Percentiles rank a stretch among this genome's conserved stretches.
phyloP scores from a whole-genome alignment of 2,797 vertebrate genomes.

The Muscicapa striata region DNA sequence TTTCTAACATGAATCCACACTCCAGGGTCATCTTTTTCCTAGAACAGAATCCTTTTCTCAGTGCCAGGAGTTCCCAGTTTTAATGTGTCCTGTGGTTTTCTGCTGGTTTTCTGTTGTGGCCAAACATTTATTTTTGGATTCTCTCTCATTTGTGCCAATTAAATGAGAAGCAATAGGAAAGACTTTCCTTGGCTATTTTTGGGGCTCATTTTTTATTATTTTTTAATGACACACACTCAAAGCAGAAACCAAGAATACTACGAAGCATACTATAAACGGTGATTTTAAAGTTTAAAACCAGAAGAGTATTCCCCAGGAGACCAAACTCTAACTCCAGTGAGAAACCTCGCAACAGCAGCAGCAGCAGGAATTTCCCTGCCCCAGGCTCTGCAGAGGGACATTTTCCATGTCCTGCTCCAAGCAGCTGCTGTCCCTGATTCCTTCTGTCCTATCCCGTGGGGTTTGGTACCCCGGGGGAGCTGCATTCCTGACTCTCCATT shows the following conservation, averaged over 20 bases:
- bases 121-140: background rate
- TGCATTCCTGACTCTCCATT: background rate
- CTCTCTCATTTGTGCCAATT: background rate
- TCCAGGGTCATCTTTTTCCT: background rate
- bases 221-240: background rate
- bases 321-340: background rate
- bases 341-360: background rate
- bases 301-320: background rate
- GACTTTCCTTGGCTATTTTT: background rate
- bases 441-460: background rate
- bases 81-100: background rate
- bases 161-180: background rate
- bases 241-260: background rate
- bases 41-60: background rate
- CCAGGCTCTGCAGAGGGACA: background rate
- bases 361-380: background rate
- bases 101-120: background rate
- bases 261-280: background rate
- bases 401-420: background rate
- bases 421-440: background rate
- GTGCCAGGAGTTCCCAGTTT: background rate
- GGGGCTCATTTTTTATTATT: background rate
- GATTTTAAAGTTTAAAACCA: background rate
- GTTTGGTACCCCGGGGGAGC: background rate
- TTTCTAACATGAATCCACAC: background rate